Conservation (phyloP, 2,888 invertebrate species). For the Cataglyphis rosenhaueri region DNA sequence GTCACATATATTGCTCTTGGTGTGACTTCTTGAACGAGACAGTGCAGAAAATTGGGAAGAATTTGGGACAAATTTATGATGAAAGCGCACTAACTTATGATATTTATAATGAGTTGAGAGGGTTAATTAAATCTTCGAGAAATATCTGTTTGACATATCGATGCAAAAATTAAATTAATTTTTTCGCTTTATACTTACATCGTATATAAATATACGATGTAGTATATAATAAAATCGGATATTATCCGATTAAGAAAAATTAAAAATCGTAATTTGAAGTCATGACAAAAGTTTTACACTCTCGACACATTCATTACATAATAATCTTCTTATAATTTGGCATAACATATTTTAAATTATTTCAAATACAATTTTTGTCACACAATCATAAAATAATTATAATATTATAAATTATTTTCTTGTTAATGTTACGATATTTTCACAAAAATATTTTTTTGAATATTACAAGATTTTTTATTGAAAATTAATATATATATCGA, state of each 20-base stretch:
- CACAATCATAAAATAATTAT: constrained; percentile 21
- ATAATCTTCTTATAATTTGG: constrained; percentile 73
- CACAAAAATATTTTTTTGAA: neutral
- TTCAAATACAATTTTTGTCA: constrained; percentile 65
- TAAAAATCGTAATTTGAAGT: constrained; percentile 32
- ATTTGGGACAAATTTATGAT: constrained; percentile 53
- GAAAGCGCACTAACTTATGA: constrained; percentile 74
- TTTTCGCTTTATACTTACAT: constrained; percentile 13
- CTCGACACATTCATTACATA: constrained; percentile 75
- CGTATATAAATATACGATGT: constrained; percentile 22
- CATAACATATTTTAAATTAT: constrained; percentile 73
- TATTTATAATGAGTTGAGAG: constrained; percentile 69
- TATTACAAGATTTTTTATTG: neutral
- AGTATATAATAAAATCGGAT: constrained; percentile 11
- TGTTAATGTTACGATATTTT: neutral
- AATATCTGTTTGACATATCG: constrained; percentile 5
- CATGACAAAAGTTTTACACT: constrained; percentile 66
- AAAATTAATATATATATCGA: neutral
- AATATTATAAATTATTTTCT: neutral
- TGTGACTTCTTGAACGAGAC: constrained; percentile 41
- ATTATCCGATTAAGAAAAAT: constrained; percentile 11
- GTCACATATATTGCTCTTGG: neutral
- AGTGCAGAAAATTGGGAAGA: constrained; percentile 72
- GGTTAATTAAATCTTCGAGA: constrained; percentile 51
- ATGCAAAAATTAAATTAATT: neutral